phyloP scores from a whole-genome alignment of 2,797 vertebrate species.

The Spheniscus humboldti region DNA sequence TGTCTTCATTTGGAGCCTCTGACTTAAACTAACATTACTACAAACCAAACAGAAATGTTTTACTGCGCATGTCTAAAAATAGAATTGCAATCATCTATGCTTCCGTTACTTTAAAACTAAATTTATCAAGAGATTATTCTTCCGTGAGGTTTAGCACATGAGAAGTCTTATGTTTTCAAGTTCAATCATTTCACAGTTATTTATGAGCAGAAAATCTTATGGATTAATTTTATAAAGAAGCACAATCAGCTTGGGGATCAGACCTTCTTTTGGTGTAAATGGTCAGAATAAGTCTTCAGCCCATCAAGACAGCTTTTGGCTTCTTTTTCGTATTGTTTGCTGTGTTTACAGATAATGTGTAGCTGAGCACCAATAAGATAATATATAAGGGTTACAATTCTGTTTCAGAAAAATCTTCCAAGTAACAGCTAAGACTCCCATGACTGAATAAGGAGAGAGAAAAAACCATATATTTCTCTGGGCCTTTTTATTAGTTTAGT shows the following conservation, averaged over 20 bases:
- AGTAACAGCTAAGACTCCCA: not conserved
- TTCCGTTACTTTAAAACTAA: constrained; percentile 47
- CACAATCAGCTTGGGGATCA: not conserved
- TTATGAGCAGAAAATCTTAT: constrained; percentile 34
- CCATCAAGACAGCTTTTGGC: not conserved
- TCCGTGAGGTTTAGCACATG: constrained; percentile 34
- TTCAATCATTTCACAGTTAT: constrained; percentile 50
- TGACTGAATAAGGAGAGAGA: not conserved
- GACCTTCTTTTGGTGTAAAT: not conserved
- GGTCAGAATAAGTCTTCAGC: not conserved
- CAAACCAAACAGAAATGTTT: not conserved
- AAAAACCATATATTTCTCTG: not conserved
- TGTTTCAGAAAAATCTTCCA: not conserved
- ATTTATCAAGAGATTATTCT: constrained; percentile 59
- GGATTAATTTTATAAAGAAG: constrained; percentile 29
- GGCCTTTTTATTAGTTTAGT: not conserved
- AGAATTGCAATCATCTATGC: constrained; percentile 50
- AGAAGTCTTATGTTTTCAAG: constrained; percentile 39
- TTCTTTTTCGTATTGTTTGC: not conserved
- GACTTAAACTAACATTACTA: not conserved
- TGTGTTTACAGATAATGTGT: not conserved
- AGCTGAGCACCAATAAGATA: not conserved
- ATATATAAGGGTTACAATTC: not conserved
- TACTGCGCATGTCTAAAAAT: not conserved
- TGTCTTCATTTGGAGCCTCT: not conserved